These are phyloP conservation scores for Lophotriccus pileatus DNA, from an alignment of 2,797 vertebrate genomes.

Conservation along the genomic window DNA sequence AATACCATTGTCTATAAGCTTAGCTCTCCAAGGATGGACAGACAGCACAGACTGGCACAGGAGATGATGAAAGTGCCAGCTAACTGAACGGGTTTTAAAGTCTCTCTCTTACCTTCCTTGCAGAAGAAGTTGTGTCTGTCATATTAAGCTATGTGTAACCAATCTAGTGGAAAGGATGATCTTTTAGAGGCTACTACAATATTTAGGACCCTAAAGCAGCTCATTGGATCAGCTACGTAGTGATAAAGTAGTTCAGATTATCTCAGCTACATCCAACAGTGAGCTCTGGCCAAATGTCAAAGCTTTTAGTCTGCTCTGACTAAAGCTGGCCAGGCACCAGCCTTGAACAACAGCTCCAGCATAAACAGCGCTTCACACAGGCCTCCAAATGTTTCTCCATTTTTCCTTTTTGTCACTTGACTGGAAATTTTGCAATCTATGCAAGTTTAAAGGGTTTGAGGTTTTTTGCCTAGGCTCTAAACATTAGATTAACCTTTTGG, in stretches of 20 bases:
- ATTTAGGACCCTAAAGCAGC: constrained; percentile 35
- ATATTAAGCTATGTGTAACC: neutral
- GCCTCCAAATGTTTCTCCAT: neutral
- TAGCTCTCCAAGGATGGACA: neutral
- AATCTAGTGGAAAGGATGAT: neutral
- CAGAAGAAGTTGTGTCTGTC: neutral
- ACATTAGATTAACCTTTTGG: neutral
- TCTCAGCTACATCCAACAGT: neutral
- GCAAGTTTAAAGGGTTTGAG: neutral
- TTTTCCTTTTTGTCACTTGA: neutral
- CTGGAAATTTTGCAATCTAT: neutral
- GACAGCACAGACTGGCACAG: neutral
- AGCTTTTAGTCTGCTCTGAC: neutral
- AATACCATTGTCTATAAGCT: neutral
- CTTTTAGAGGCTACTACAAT: neutral
- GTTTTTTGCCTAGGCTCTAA: neutral
- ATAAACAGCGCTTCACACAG: neutral
- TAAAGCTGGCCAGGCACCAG: neutral
- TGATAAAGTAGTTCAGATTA: constrained; percentile 36
- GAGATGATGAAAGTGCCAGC: neutral
- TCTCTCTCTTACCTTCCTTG: neutral
- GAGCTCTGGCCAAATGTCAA: constrained; percentile 27
- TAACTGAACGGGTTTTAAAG: neutral
- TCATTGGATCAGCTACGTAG: constrained; percentile 28
- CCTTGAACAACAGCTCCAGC: neutral